Evolutionary conservation across 2,888 invertebrate species (phyloP), one percentile per base, ranked within the genome.

Genomic region (Cheilosia scutellata): DNA sequence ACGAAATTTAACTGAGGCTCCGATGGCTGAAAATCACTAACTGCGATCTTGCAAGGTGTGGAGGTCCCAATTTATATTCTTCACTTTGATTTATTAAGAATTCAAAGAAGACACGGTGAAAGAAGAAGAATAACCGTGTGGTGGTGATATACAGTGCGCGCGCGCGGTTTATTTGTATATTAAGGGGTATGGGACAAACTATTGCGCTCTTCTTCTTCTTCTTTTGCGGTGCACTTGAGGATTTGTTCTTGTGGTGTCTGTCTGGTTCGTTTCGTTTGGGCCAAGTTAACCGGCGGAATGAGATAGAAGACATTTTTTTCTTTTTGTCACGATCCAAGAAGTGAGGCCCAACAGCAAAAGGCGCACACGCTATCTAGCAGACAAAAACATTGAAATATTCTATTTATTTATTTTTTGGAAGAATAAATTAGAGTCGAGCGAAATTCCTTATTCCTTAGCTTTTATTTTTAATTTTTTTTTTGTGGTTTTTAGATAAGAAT

Each of bases 21-120:
- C 92, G 91, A 91, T 92, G 92, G 91, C 91, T 91, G 91, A 90
- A 90, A 90, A 91, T 90, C 91, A 91, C 92, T 90, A 91, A 92
- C 92, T 92, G 92, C 92, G 91, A 90, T 89, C 89, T 90, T 88
- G 90, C 89, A 89, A 89, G 90, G 90, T 89, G 89, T 89, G 90
- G 89, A 89, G 90, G 90, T 90, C 90, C 91, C 92, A 91, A 92
- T 92, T 92, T 92, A 92, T 92, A 92, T 92, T 92, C 92, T 91
- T 91, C 91, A 90, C 90, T 90, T 90, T 90, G 92, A 92, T 92
- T 92, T 92, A 91, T 92, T 92, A 92, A 91, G 91, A 92, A 92
- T 92, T 92, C 92, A 91, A 91, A 91, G 91, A 90, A 90, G 91
- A 91, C 90, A 27, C 72, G 66, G 88, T 88, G 88, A 80, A 87